Conservation (phyloP, 2,113 vertebrate genomes). For the Nicator chloris region DNA sequence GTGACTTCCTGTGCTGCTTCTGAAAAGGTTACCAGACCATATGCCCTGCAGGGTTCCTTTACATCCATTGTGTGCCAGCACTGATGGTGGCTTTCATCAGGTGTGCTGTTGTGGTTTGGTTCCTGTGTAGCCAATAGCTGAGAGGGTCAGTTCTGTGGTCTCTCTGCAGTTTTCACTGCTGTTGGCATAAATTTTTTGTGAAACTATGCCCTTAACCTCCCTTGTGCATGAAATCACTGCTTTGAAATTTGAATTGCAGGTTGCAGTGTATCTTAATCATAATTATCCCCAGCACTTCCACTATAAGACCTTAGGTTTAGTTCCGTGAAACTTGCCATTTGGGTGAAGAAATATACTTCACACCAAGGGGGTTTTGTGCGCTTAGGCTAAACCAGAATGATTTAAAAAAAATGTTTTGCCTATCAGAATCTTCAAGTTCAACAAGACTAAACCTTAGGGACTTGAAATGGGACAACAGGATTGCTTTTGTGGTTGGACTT, state of each 20-base stretch:
- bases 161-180: background rate
- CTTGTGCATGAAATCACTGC: background rate
- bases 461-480: background rate
- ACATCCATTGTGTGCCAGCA: background rate
- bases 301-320: background rate
- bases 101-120: background rate
- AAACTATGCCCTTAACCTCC: background rate
- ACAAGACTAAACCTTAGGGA: background rate
- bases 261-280: background rate
- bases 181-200: background rate
- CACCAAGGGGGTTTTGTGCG: background rate
- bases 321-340: background rate
- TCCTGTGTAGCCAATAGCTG: background rate
- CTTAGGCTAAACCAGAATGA: background rate
- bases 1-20: background rate
- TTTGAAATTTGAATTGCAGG: background rate
- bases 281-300: background rate
- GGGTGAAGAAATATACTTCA: background rate
- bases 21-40: background rate
- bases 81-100: background rate
- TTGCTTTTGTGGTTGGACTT: background rate
- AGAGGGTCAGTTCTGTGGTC: background rate
- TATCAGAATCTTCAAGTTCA: background rate
- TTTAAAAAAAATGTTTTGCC: background rate
- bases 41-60: accelerated